These are phyloP conservation scores for Empis stercorea DNA, from an alignment of 2,888 invertebrate species.

Conservation along the genomic window DNA sequence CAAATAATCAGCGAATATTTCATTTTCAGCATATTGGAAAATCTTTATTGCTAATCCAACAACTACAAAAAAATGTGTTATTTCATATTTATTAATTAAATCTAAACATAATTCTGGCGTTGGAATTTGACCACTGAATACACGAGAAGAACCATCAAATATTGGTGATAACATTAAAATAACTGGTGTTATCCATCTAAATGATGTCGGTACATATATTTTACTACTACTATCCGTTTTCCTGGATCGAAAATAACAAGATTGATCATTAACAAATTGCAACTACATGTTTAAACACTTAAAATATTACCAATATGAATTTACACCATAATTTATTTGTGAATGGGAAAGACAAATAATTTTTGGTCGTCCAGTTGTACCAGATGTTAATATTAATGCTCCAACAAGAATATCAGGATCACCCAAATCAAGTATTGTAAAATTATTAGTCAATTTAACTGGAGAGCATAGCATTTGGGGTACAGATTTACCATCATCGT, in stretches of 20 bases:
- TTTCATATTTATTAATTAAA: slow-evolving; percentile 1
- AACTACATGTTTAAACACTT: too few relatives aligned
- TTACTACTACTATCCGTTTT: background rate
- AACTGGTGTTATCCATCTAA: slow-evolving; percentile 4
- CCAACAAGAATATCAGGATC: background rate
- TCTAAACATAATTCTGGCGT: background rate
- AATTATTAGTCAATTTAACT: background rate
- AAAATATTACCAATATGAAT: slow-evolving; percentile 1
- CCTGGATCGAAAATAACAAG: too few relatives aligned
- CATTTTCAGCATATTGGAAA: background rate
- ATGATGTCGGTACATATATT: slow-evolving; percentile 1
- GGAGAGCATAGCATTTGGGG: background rate
- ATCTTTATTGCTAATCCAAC: background rate
- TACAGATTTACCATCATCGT: slow-evolving; percentile 1
- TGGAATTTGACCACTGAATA: background rate
- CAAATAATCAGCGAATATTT: background rate
- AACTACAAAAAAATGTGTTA: slow-evolving; percentile 4
- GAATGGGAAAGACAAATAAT: slow-evolving; percentile 1
- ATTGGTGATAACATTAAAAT: background rate
- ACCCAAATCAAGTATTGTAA: background rate
- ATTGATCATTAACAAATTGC: too few relatives aligned
- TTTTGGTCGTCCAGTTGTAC: slow-evolving; percentile 5
- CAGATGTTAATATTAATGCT: slow-evolving; percentile 3
- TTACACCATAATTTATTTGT: background rate
- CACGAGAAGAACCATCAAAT: background rate